Base-by-base conservation (phyloP, 1,140 invertebrate species). In the Drosophila littoralis region DNA sequence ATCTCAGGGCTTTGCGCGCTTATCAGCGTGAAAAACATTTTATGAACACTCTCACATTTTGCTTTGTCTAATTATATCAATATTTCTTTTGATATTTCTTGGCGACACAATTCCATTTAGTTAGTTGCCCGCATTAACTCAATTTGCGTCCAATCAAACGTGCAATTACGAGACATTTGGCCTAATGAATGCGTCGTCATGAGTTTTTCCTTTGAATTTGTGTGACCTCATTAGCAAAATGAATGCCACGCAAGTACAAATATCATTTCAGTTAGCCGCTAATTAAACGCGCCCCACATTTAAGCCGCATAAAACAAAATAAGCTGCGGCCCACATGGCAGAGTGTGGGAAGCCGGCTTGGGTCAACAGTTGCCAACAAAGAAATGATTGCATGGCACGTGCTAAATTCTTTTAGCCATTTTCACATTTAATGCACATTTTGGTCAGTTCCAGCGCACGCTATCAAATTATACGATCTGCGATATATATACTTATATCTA, bases 371-470 rank as follows among this genome's bases (percentile, higher is more conserved):
- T n/a, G 2, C 43, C 17, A 28, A 13, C 28, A 36, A 7, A 0
- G 76, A 80, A 72, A 75, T 85, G 78, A 85, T 86, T 85, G 81
- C 81, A 85, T 28, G 75, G 57, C 70, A 69, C 64, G 82, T 86
- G 82, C 72, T 88, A 79, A 88, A 86, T 86, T 88, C 79, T 86
- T 86, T 76, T 17, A 67, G 57, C 67, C 61, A 33, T 68, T 61
- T 40, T 43, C 35, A 54, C 59, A 77, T 75, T 78, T 71, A 75
- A 78, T 78, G 72, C 65, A 75, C 60, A 75, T 78, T 74, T 59
- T 58, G 67, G 83, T 65, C 79, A 79, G 78, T 22, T 38, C 35
- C 36, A 51, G 65, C 60, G 71, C 76, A 74, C 51, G 80, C 84
- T 36, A 88, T 79, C 76, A 82, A 72, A 79, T 79, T 85, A 86